Evolutionary conservation across 2,888 invertebrate species (phyloP), one percentile per base, ranked within the genome.

Genomic region (Venusia cambrica): DNA sequence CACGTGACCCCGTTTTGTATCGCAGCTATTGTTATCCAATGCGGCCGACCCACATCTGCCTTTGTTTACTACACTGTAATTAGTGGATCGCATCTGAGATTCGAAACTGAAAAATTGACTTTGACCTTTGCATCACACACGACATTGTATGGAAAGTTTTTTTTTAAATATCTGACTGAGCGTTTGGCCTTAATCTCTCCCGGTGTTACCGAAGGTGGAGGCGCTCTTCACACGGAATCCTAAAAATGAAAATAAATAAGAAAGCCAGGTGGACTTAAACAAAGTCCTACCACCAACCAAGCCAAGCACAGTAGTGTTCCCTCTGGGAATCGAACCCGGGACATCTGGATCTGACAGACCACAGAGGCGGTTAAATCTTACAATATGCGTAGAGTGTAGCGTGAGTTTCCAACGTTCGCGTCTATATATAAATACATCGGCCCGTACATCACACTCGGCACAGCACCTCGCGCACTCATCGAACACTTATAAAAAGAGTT

Each of bases 401-500:
- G 52, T 64, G 64, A 62, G 65, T 65, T 61, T 52, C 49, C 56
- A 44, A 57, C 54, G 56, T 68, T 70, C 59, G 57, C 62, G 55
- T 65, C 81, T 81, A 81, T 81, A 77, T 83, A 78, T 83, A 83
- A 77, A 74, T 66, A 58, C 60, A 59, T 70, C 65, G 65, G 71
- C 67, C 73, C 74, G 59, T 67, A 67, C 62, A 69, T 64, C 76
- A 62, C 70, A 76, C 74, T 73, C 80, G 76, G 73, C 77, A 69
- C 64, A 77, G 62, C 70, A 76, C 74, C 73, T 81, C 76, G 73
- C 77, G 71, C 73, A 64, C 78, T 78, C 81, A 73, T 75, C 76
- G 75, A 76, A 57, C 74, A 75, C 79, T 80, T 85, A 85, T 84
- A 84, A 85, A 85, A 84, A 84, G 84, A 74, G 67, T 62, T 73